Conservation (phyloP, 2,888 invertebrate genomes). For the Cheilosia impressa region DNA sequence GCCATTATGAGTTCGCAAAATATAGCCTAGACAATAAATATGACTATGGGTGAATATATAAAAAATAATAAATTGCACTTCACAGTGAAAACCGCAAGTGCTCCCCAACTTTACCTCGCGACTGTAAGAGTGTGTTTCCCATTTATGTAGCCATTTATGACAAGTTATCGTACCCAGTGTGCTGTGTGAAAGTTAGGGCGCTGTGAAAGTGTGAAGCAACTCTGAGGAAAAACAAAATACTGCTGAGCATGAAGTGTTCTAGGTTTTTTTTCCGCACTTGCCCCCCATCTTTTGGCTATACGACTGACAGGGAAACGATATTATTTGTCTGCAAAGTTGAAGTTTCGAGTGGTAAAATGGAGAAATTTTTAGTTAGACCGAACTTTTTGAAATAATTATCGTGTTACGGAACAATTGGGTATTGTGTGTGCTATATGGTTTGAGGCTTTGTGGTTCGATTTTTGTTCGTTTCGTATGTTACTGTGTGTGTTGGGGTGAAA, state of each 20-base stretch:
- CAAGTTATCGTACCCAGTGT: slow-evolving; percentile 16
- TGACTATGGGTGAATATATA: no score
- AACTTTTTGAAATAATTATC: slow-evolving; percentile 47
- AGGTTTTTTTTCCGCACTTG: neutral
- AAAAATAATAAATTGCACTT: no score
- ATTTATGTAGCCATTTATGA: slow-evolving; percentile 22
- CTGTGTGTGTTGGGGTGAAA: neutral
- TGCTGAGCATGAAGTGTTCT: slow-evolving; percentile 2
- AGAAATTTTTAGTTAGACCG: slow-evolving; percentile 25
- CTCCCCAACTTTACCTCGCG: neutral
- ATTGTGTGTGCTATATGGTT: slow-evolving; percentile 2
- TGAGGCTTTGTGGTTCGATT: neutral
- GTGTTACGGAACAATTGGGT: slow-evolving; percentile 21
- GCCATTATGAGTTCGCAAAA: no score
- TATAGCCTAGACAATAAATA: no score
- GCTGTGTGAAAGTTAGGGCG: slow-evolving; percentile 15
- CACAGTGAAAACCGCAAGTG: neutral
- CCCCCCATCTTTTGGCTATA: neutral
- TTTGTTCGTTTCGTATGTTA: neutral
- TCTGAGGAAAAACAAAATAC: slow-evolving; percentile 33
- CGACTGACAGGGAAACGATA: neutral
- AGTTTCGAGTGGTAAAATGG: slow-evolving; percentile 29
- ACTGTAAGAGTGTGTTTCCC: slow-evolving; percentile 16
- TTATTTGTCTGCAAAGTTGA: slow-evolving; percentile 35
- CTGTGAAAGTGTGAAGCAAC: slow-evolving; percentile 50